Base-by-base conservation (phyloP, 53 echinoderm and acorn worm genomes). In the Temnopleurus reevesii region DNA sequence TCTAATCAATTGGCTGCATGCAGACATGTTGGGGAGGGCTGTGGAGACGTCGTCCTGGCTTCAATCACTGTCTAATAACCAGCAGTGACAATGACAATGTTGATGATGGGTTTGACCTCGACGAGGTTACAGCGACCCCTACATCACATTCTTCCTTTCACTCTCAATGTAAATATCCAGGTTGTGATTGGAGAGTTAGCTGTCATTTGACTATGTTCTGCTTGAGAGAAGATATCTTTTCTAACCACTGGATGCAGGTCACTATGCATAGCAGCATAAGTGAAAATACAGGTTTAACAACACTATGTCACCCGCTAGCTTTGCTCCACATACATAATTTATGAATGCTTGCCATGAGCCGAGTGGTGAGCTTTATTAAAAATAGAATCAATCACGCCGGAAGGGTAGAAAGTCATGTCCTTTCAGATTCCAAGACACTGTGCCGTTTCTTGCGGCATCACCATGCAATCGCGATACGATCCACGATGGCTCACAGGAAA, bases 251-350 rank as follows among this genome's bases (percentile, higher is more conserved):
- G 63, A 63, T 63, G 30, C 63, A 63, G 63, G 34, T 63, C 63
- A 63, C 34, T 12, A 63, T 1, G 12, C 17, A 15, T 58, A 58
- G 27, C 27, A 31, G 63, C 34, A 31, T 13, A 63, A 33, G 63
- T 33, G 30, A 63, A 63, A 29, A 63, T 33, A 18, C 31, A 63
- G 33, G 63, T 18, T 31, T 63, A 63, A 31, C 12, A 63, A 34
- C 63, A 33, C 31, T 56, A 63, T 58, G 8, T 63, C 13, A 63
- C 63, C 33, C 63, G 30, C 10, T n/a, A n/a, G 34, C 31, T 17
- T 5, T 63, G 63, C 63, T 63, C 63, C 63, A 63, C 12, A 63
- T 63, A 63, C 63, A 63, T 63, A 63, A n/a, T n/a, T n/a, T n/a
- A n/a, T n/a, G n/a, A 63, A 63, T 63, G 30, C 63, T 33, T 63